These are phyloP conservation scores for Hycleus phaleratus DNA, from an alignment of 1,140 invertebrate species.

Conservation along the genomic window DNA sequence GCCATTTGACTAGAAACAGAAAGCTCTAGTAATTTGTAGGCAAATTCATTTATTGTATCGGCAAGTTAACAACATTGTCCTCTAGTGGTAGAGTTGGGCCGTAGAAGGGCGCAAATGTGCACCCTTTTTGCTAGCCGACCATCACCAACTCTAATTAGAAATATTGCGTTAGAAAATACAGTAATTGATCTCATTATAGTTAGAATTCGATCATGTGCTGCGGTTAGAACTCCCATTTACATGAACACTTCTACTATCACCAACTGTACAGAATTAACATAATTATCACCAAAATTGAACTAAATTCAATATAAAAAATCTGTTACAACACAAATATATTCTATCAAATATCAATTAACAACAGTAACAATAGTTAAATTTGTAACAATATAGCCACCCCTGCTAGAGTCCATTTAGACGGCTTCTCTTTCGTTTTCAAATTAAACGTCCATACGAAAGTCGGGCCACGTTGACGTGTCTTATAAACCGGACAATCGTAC, in stretches of 20 bases:
- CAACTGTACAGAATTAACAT: no score
- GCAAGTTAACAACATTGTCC: constrained; percentile 7
- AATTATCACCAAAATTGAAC: no score
- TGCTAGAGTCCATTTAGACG: constrained; percentile 85
- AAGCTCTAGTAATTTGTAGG: constrained; percentile 12
- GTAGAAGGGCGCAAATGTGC: no score
- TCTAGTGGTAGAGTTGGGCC: neutral
- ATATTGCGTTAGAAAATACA: constrained; percentile 6
- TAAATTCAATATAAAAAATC: no score
- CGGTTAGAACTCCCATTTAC: no score
- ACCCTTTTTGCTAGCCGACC: no score
- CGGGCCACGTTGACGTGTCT: constrained; percentile 75
- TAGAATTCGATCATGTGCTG: constrained; percentile 4
- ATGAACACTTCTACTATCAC: no score
- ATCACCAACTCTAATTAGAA: constrained; percentile 6
- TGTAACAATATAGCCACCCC: constrained; percentile 84
- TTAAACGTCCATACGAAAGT: constrained; percentile 97
- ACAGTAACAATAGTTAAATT: constrained; percentile 41
- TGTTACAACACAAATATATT: no score
- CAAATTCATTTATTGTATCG: constrained; percentile 13
- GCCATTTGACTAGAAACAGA: neutral
- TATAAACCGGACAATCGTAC: constrained; percentile 92
- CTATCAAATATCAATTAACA: no score
- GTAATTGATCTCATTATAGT: constrained; percentile 10
- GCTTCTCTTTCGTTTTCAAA: constrained; percentile 79